Base-by-base conservation (phyloP, 2,888 invertebrate genomes). In the Sthenelais limicola region DNA sequence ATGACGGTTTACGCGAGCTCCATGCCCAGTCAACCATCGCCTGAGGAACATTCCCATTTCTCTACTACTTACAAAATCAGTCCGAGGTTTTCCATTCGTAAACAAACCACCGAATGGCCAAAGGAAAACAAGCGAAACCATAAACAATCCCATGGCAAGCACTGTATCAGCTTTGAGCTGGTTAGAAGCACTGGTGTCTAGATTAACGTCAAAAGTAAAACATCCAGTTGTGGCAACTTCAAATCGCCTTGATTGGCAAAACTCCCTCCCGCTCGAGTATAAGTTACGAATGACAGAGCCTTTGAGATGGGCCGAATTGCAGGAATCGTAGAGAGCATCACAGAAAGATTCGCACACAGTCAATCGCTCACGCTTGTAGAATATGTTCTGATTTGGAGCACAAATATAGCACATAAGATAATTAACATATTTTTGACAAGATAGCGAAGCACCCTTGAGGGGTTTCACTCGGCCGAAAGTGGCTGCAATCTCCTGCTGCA, bases 321-420 rank as follows among this genome's bases (percentile, higher is more conserved):
- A 88, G 3, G 86, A 87, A 0, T 80, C 78, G 73, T 85, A 87
- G 82, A 86, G 83, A 3, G 78, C 78, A 73, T 88, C 82, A 75
- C 88, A 88, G 76, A 88, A 88, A 33, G 83, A 82, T 69, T 81
- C 82, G 75, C 88, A 88, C 9, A 88, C 87, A 0, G 83, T 85
- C 72, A 88, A 76, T 48, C 83, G 79, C 77, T 88, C 88, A 54
- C 80, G 79, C 30, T 80, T 73, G 77, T 87, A 87, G 77, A 86
- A 86, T 4, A 78, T 72, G 76, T 85, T 83, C 79, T 88, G 87
- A 73, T 84, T 80, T 0, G 88, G 88, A 0, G 86, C 84, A 74
- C 88, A 88, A 7, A 88, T 84, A 74, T 88, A 88, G 74, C 88
- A 88, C 87, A 88, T 88, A 30, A 88, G 80, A 74, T 85, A 86